A percentile compares a stretch with the other conserved stretches of the same genome.
phyloP scores from a whole-genome alignment of 2,888 invertebrate genomes.

The Macaria notata region DNA sequence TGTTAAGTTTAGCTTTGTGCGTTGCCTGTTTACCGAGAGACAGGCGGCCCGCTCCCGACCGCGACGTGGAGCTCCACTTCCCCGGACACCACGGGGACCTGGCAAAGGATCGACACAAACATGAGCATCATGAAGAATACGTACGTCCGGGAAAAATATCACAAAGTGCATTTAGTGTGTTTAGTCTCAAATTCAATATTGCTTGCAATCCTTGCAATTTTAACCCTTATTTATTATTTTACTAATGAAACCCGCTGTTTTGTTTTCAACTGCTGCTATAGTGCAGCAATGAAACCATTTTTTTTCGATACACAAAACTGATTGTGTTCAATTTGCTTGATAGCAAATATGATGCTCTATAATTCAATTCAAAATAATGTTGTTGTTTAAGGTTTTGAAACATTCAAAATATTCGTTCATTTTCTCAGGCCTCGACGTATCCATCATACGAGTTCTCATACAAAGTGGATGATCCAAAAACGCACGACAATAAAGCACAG shows the following conservation, averaged over 20 bases:
- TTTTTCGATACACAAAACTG: no score
- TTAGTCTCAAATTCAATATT: no score
- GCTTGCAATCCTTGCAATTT: no score
- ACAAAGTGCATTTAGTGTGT: no score
- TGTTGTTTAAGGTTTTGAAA: no score
- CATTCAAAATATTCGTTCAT: neutral
- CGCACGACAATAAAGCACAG: slow-evolving; percentile 79
- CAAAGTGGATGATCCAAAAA: slow-evolving; percentile 79
- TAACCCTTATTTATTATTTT: no score
- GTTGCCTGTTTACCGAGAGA: slow-evolving; percentile 42
- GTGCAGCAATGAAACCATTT: no score
- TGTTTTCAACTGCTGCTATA: no score
- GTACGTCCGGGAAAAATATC: slow-evolving; percentile 44
- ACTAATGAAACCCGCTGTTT: no score
- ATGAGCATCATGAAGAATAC: slow-evolving; percentile 71
- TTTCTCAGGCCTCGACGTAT: slow-evolving; percentile 64
- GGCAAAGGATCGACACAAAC: slow-evolving; percentile 50
- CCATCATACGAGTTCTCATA: slow-evolving; percentile 80
- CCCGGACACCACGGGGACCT: slow-evolving; percentile 51
- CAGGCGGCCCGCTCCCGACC: slow-evolving; percentile 53
- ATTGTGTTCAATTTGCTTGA: no score
- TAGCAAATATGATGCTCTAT: no score
- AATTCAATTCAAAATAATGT: no score
- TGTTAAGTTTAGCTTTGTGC: slow-evolving; percentile 51
- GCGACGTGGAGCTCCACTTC: slow-evolving; percentile 44